Evolutionary conservation across 1,140 invertebrate species (phyloP).

Genomic region (Drosophila suzukii): DNA sequence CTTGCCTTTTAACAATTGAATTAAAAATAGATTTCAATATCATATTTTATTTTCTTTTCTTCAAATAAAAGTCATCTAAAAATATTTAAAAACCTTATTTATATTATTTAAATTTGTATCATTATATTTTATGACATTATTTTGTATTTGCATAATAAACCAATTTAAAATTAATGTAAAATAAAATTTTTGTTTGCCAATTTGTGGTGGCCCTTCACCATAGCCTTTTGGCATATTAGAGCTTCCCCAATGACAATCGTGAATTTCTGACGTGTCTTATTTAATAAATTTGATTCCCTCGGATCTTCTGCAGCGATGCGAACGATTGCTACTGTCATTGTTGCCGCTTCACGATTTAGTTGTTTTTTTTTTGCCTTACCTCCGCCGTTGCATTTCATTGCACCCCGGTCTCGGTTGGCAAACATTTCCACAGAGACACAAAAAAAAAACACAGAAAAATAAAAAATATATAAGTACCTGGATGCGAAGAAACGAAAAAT

Average conservation of each 20-base stretch:
- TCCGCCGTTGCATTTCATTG: constrained; percentile 55
- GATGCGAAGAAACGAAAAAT: constrained; percentile 34
- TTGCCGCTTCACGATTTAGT: constrained; percentile 23
- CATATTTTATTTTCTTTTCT: too few relatives aligned
- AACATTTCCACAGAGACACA: constrained; percentile 30
- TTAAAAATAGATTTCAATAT: too few relatives aligned
- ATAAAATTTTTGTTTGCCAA: background rate
- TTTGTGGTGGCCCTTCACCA: background rate
- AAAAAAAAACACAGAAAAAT: constrained; percentile 9
- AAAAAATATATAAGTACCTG: constrained; percentile 18
- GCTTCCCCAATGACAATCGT: background rate
- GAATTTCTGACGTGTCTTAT: constrained; percentile 17
- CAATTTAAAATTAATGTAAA: too few relatives aligned
- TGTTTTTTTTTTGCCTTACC: constrained; percentile 17
- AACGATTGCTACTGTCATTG: constrained; percentile 42
- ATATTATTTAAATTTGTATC: too few relatives aligned
- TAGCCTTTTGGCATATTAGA: constrained; percentile 9
- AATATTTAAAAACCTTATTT: too few relatives aligned
- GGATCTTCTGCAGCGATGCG: constrained; percentile 15
- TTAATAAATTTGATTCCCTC: constrained; percentile 19
- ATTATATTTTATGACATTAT: too few relatives aligned
- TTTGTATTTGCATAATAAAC: too few relatives aligned
- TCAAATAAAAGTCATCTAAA: too few relatives aligned
- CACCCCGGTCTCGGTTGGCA: constrained; percentile 35
- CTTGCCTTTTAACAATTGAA: background rate